A percentile compares a stretch with the other conserved stretches of the same genome.
These are phyloP conservation scores for Brienomyrus longianalis DNA, from an alignment of 2,113 vertebrate genomes.

Conservation along the genomic window DNA sequence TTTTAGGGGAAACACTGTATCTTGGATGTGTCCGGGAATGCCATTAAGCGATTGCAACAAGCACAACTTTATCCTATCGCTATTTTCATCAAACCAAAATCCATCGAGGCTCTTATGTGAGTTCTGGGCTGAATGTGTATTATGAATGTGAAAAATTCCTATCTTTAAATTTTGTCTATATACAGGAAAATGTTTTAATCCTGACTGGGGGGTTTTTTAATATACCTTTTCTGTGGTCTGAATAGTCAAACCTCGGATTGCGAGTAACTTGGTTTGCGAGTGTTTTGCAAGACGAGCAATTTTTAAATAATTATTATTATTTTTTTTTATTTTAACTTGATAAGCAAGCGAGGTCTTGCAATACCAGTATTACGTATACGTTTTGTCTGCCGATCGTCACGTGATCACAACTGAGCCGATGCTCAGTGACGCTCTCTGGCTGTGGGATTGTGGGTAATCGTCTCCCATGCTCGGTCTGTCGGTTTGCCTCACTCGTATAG, in stretches of 20 bases:
- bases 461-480: too few relatives aligned
- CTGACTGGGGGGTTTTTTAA: neutral
- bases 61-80: constrained; percentile 95
- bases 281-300: too few relatives aligned
- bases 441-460: too few relatives aligned
- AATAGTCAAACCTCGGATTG: neutral
- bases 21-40: constrained; percentile 95
- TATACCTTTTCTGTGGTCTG: neutral
- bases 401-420: too few relatives aligned
- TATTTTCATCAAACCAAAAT: constrained; percentile 99
- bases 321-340: too few relatives aligned
- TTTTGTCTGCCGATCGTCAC: too few relatives aligned
- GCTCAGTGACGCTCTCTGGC: too few relatives aligned
- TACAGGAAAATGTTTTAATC: neutral
- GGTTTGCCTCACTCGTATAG: too few relatives aligned
- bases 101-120: constrained; percentile 95
- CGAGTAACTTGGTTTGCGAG: too few relatives aligned
- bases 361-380: too few relatives aligned
- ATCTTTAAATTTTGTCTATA: neutral
- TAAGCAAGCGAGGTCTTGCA: too few relatives aligned
- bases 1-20: constrained; percentile 95
- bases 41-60: constrained; percentile 98
- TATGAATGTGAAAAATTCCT: neutral
- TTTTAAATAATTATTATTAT: too few relatives aligned
- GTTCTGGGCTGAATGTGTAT: constrained; percentile 40